Conservation (phyloP, 2,888 invertebrate genomes). For the Anodontia alba region DNA sequence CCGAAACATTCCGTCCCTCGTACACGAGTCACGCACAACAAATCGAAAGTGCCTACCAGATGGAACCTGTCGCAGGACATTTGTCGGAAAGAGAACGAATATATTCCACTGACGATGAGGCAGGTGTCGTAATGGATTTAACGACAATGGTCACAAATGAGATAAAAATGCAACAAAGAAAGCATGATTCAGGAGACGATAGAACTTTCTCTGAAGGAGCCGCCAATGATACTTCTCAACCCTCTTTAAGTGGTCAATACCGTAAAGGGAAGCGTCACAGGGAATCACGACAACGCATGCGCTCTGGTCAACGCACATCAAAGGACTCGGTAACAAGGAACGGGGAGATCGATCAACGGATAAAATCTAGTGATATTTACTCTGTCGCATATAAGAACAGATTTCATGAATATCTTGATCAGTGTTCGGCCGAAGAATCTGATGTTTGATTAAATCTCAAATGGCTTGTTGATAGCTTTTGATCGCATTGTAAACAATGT, state of each 20-base stretch:
- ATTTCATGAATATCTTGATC: background rate
- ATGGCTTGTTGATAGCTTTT: too few species aligned
- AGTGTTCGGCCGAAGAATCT: conserved; percentile 5
- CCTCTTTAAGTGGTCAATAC: background rate
- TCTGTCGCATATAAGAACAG: background rate
- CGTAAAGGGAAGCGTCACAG: conserved; percentile 1
- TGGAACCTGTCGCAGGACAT: background rate
- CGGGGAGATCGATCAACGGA: background rate
- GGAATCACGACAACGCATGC: background rate
- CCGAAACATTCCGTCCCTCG: background rate
- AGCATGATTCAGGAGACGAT: background rate
- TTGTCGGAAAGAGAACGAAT: background rate
- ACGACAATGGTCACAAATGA: background rate
- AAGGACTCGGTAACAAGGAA: background rate
- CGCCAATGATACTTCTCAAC: background rate
- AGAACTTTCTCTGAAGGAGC: background rate
- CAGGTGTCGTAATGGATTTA: background rate
- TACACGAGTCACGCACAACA: background rate
- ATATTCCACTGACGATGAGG: background rate
- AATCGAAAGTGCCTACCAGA: background rate
- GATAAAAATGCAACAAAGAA: background rate
- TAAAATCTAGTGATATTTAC: background rate
- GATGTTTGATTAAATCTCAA: background rate
- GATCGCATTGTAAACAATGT: too few species aligned
- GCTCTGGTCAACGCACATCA: background rate